Conservation (phyloP, 2,797 vertebrate species). For the Myotis myotis region DNA sequence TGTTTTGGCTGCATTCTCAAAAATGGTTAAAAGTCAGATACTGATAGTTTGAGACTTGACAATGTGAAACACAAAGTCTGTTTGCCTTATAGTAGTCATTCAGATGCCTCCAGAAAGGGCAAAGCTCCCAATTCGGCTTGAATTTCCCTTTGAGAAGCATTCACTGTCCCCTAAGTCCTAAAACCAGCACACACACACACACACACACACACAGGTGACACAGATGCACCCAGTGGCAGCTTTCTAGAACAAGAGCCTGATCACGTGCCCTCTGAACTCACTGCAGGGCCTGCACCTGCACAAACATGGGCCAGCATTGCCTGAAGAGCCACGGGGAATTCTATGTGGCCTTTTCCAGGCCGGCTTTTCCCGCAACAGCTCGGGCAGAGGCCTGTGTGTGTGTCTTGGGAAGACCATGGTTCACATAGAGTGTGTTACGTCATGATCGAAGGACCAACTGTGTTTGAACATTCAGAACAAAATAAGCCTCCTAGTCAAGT, state of each 20-base stretch:
- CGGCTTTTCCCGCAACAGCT: background rate
- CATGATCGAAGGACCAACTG: background rate
- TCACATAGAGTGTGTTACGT: accelerated
- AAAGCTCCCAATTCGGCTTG: background rate
- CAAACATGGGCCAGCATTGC: accelerated
- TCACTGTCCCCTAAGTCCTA: background rate
- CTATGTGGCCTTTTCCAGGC: background rate
- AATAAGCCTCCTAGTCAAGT: background rate
- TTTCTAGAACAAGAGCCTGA: background rate
- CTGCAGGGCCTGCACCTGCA: too few species aligned
- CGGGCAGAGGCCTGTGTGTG: too few species aligned
- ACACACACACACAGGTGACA: background rate
- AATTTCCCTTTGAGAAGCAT: background rate
- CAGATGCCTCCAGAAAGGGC: background rate
- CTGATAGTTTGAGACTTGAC: background rate
- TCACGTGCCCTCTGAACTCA: background rate
- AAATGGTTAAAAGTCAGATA: slow-evolving; percentile 55
- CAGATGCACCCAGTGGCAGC: too few species aligned
- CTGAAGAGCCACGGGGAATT: background rate
- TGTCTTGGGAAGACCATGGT: background rate
- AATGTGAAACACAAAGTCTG: slow-evolving; percentile 26
- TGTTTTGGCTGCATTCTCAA: slow-evolving; percentile 59
- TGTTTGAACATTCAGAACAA: background rate
- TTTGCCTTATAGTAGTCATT: background rate
- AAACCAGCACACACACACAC: background rate